Evolutionary conservation across 2,888 invertebrate species (phyloP), one percentile per base, ranked within the genome.

Genomic region (Melangyna quadrimaculata): DNA sequence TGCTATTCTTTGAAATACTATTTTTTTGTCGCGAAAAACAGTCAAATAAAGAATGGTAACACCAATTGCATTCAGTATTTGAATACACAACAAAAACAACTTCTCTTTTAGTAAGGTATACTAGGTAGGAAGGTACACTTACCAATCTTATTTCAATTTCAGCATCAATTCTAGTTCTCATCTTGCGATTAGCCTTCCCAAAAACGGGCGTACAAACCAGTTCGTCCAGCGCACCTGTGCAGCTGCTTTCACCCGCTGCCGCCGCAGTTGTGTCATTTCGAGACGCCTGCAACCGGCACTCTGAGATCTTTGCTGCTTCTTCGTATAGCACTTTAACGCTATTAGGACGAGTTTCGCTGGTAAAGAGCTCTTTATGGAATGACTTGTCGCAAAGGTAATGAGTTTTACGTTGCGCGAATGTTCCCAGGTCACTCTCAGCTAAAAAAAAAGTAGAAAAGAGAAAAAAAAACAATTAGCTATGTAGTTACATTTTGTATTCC

Each of bases 381-480:
- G 94, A 94, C 91, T 95, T 95, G 90, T 94, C 94, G 89, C 95
- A 94, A 91, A 94, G 94, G 93, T 95, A 97, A 93, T 97, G 96
- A 89, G 94, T 93, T 93, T 95, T 96, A 91, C 95, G 94, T 89
- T 94, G 92, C 88, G 97, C 96, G 94, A 97, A 98, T 91, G 95
- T 95, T 90, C 96, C 95, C 93, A 98, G 95, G 94, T 97, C 97
- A 91, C 98, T 96, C 93, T 97, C 97, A 92, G 98, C 98, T 98
- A 95, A 69, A 95, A 92, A 91, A 88, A 87, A 87, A 45, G 19
- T 7, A 19, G 9, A 71, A 84, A 87, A 74, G 53, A 37, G 19
- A 32, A 55, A 19, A 45, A 22, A 8, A 1, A 19, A 22, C 3
- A 12, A 22, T 45, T 43, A 43, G 17, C n/a, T n/a, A n/a, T n/a